Percentiles rank a stretch among this genome's conserved stretches.
Evolutionary conservation across 2,888 invertebrate genomes (phyloP).

Genomic region (Standfussiana lucernea): DNA sequence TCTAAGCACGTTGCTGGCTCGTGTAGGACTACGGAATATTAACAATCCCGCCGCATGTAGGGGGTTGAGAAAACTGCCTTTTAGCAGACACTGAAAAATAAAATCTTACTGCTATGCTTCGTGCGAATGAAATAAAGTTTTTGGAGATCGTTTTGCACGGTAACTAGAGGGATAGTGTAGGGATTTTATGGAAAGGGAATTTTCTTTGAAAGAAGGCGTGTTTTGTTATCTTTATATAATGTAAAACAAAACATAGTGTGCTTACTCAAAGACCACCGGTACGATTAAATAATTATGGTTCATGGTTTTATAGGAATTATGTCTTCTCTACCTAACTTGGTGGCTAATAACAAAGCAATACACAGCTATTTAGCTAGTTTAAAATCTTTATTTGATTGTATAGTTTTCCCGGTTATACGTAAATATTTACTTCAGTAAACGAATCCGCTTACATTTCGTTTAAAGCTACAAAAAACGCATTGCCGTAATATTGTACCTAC

Average conservation of each 20-base stretch:
- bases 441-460: neutral
- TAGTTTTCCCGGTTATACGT: neutral
- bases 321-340: neutral
- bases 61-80: slow-evolving; percentile 77
- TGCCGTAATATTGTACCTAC: slow-evolving; percentile 4
- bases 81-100: slow-evolving; percentile 81
- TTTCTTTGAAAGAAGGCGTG: neutral
- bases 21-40: slow-evolving; percentile 80
- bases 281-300: neutral
- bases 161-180: slow-evolving; percentile 35
- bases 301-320: neutral
- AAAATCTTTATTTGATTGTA: no score
- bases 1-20: slow-evolving; percentile 71
- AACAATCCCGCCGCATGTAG: slow-evolving; percentile 72
- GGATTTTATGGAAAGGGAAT: neutral
- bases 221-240: neutral
- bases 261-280: neutral
- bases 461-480: slow-evolving; percentile 15
- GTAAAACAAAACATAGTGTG: neutral
- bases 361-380: neutral
- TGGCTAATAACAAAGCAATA: neutral
- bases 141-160: slow-evolving; percentile 65
- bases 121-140: slow-evolving; percentile 71
- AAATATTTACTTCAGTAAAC: neutral
- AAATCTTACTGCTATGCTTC: slow-evolving; percentile 72